Conservation (phyloP, 2,797 vertebrate species). For the Muraenolepis orangiensis region DNA sequence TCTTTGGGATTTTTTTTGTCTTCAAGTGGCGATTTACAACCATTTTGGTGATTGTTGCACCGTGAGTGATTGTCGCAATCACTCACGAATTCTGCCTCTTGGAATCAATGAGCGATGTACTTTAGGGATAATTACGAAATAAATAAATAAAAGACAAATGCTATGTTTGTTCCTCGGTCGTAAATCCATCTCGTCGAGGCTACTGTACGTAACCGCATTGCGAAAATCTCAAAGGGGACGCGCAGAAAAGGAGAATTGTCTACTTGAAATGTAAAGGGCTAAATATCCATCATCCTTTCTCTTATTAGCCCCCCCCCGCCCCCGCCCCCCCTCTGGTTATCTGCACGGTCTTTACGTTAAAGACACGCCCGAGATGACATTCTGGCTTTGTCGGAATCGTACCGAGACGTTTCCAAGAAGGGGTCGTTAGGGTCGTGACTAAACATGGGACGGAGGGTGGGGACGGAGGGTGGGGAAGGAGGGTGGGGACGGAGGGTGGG, state of each 20-base stretch:
- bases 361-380: not conserved
- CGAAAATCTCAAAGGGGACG: not conserved
- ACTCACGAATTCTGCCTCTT: constrained; percentile 11
- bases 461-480: not conserved
- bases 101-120: not conserved
- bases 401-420: not conserved
- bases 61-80: constrained; percentile 11
- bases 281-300: not conserved
- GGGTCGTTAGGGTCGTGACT: not conserved
- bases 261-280: not conserved
- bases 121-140: not conserved
- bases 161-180: not conserved
- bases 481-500: too few relatives aligned
- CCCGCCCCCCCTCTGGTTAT: not conserved
- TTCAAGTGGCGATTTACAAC: not conserved
- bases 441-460: not conserved
- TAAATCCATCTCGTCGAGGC: not conserved
- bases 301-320: too few relatives aligned
- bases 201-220: not conserved
- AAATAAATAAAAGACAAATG: constrained; percentile 17
- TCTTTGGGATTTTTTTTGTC: too few relatives aligned
- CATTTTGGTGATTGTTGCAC: constrained; percentile 20
- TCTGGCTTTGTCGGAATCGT: not conserved
- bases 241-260: not conserved
- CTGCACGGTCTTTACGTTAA: not conserved